Evolutionary conservation across 2,888 invertebrate genomes (phyloP).

Genomic region (Gerosis bhagava): DNA sequence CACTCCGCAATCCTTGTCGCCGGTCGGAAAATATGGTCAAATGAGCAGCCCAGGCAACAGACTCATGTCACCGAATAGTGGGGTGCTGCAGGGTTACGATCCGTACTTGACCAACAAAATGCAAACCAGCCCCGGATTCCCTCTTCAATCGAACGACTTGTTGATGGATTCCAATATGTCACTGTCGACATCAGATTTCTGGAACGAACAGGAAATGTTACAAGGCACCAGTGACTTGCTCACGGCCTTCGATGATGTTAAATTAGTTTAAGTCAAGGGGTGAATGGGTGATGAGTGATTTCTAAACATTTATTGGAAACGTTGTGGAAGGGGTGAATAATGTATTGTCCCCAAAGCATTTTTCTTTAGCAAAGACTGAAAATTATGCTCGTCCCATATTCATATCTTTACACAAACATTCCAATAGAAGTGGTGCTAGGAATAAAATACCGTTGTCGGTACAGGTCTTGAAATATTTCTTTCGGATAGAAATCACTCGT

Average conservation of each 20-base stretch:
- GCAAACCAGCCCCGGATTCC: constrained; percentile 63
- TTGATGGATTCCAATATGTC: constrained; percentile 55
- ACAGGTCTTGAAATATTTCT: no score
- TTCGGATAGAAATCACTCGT: constrained; percentile 59
- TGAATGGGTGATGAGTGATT: constrained; percentile 37
- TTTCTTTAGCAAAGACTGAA: constrained; percentile 22
- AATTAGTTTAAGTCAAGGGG: constrained; percentile 54
- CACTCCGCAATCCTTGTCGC: constrained; percentile 66
- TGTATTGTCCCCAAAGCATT: constrained; percentile 34
- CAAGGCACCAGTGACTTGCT: constrained; percentile 62
- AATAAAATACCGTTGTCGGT: no score
- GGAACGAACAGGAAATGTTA: constrained; percentile 64
- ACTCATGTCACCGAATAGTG: constrained; percentile 50
- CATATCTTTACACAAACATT: constrained; percentile 49
- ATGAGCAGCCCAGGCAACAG: constrained; percentile 56
- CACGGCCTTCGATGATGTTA: constrained; percentile 70
- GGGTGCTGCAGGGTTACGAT: constrained; percentile 59
- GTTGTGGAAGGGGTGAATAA: constrained; percentile 28
- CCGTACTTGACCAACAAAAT: constrained; percentile 68
- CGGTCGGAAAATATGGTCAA: constrained; percentile 57
- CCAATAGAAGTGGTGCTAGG: constrained; percentile 40
- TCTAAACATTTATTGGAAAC: constrained; percentile 31
- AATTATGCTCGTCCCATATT: constrained; percentile 8
- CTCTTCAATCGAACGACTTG: constrained; percentile 52
- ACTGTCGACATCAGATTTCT: constrained; percentile 56